These are phyloP conservation scores for Temnothorax nylanderi DNA, from an alignment of 1,140 invertebrate genomes.

Conservation along the genomic window DNA sequence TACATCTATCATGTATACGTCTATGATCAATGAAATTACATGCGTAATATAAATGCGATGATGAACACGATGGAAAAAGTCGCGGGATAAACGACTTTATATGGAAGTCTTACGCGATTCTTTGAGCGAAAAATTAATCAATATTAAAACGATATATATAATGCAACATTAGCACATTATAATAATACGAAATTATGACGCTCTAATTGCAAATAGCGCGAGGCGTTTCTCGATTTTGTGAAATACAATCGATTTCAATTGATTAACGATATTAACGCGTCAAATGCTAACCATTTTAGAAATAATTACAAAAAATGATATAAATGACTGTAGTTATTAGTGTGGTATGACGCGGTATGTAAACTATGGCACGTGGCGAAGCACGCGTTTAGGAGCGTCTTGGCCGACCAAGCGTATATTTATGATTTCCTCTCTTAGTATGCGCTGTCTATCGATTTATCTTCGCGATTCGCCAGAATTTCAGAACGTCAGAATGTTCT, in stretches of 20 bases:
- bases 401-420: not conserved
- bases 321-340: not conserved
- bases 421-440: conserved; percentile 22
- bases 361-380: conserved; percentile 63
- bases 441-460: not conserved
- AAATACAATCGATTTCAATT: not conserved
- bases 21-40: not conserved
- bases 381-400: not conserved
- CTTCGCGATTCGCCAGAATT: not conserved
- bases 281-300: conserved; percentile 20
- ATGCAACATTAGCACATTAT: not conserved
- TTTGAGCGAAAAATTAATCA: not conserved
- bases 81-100: not conserved
- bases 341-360: conserved; percentile 41
- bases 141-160: not conserved
- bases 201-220: not conserved
- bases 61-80: too few species aligned
- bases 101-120: not conserved
- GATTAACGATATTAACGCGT: not conserved
- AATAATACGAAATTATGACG: not conserved
- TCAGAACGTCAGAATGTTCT: conserved; percentile 2
- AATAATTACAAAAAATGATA: conserved; percentile 59
- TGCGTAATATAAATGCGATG: not conserved
- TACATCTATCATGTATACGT: not conserved
- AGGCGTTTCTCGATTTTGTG: not conserved